Evolutionary conservation across 2,888 invertebrate genomes (phyloP).

Genomic region (Drosophila dives): DNA sequence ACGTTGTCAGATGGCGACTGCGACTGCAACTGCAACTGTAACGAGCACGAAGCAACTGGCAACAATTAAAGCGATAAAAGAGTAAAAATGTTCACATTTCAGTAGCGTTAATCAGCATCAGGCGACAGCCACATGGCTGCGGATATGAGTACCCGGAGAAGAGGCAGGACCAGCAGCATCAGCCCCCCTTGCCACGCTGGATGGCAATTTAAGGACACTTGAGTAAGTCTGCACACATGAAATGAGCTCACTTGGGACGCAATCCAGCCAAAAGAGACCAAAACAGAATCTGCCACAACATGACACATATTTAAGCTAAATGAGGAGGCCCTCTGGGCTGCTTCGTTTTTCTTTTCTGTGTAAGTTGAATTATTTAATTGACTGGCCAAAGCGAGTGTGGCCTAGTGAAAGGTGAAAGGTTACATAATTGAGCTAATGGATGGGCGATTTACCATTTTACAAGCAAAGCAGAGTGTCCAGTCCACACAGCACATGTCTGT

Average conservation of each 20-base stretch:
- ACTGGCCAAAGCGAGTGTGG: constrained; percentile 18
- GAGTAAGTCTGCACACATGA: constrained; percentile 58
- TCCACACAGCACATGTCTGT: background rate
- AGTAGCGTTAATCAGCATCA: constrained; percentile 69
- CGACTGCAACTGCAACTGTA: constrained; percentile 21
- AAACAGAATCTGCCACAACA: constrained; percentile 30
- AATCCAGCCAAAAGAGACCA: constrained; percentile 18
- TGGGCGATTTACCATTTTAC: constrained; percentile 30
- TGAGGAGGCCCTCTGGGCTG: background rate
- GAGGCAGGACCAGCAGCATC: background rate
- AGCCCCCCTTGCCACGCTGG: background rate
- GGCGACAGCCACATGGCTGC: constrained; percentile 44
- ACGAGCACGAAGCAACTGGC: constrained; percentile 40
- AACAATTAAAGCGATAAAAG: constrained; percentile 79
- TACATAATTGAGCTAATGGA: constrained; percentile 71
- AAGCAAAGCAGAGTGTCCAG: constrained; percentile 16
- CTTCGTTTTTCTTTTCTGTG: background rate
- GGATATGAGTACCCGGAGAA: constrained; percentile 27
- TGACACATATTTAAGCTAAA: constrained; percentile 65
- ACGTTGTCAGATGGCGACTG: constrained; percentile 19
- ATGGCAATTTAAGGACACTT: constrained; percentile 58
- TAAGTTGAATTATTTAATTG: constrained; percentile 50
- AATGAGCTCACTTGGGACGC: constrained; percentile 63
- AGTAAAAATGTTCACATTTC: constrained; percentile 70
- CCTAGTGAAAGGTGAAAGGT: constrained; percentile 32